Evolutionary conservation across 1,140 invertebrate species (phyloP), one percentile per base, ranked within the genome.

Genomic region (Harpegnathos saltator): DNA sequence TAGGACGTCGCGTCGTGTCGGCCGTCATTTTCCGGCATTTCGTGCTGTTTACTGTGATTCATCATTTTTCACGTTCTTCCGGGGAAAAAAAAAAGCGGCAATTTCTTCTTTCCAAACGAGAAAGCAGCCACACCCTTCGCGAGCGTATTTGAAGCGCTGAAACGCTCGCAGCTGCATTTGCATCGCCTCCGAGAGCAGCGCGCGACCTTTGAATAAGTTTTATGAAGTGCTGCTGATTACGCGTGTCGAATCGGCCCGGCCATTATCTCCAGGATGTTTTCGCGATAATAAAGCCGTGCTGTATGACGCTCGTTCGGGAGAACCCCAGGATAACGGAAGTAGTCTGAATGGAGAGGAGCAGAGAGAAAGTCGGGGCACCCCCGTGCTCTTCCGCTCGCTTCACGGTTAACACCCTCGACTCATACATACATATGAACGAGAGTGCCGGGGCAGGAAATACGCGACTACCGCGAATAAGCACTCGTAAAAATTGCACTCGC

Each of bases 381-480:
- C 56, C 65, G 63, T 54, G 56, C 65, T 73, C 77, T 82, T 82
- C 80, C 83, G 83, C 52, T 74, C 75, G 58, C 80, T 85, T 82
- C 77, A 63, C 68, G 68, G 52, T 85, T 74, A 71, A 68, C 66
- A 82, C 83, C 68, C 83, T 83, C 65, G 80, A 22, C 82, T 73
- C 80, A 33, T 74, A 52, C 82, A 65, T 73, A 65, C 65, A 68
- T 63, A 82, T 62, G 83, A 74, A 56, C 61, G 69, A 58, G n/a
- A n/a, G n/a, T n/a, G 58, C 22, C 50, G 33, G 19, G 54, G 65
- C 75, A 82, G 89, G 83, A 89, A 88, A 90, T 83, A 84, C 85
- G 75, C 82, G 85, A 85, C 85, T 90, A 87, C 85, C 82, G 86
- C 85, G 86, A 83, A 88, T 88, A 88, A 88, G 85, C 86, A 86